phyloP scores from a whole-genome alignment of 2,113 vertebrate genomes.

The Promerops cafer region DNA sequence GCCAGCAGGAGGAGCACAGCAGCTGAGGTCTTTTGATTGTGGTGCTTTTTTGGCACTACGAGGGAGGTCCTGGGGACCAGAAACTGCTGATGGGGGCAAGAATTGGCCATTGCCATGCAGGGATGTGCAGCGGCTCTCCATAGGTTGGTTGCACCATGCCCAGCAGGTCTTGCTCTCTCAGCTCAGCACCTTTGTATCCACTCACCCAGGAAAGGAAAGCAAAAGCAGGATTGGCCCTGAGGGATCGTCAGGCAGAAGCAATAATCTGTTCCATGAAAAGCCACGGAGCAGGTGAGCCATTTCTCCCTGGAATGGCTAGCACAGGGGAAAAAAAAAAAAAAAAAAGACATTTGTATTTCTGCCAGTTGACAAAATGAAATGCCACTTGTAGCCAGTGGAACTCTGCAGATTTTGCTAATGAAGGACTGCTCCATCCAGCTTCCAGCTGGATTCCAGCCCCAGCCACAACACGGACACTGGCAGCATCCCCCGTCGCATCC shows the following conservation, averaged over 20 bases:
- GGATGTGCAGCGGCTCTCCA: accelerated
- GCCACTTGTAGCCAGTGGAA: slow-evolving; percentile 20
- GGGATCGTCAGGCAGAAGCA: neutral
- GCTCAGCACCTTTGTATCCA: neutral
- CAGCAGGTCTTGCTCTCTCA: accelerated
- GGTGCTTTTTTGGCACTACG: neutral
- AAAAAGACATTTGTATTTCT: neutral
- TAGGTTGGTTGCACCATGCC: neutral
- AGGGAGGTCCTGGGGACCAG: neutral
- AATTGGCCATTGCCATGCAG: accelerated
- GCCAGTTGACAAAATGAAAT: slow-evolving; percentile 1
- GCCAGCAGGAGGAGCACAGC: neutral
- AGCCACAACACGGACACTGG: neutral
- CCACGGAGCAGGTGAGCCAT: neutral
- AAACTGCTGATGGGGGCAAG: neutral
- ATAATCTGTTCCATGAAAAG: neutral
- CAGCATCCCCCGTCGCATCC: neutral
- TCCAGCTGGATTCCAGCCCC: slow-evolving; percentile 50
- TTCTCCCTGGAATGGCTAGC: neutral
- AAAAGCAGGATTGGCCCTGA: neutral
- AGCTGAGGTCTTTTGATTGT: neutral
- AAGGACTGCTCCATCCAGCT: neutral
- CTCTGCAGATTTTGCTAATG: slow-evolving; percentile 57
- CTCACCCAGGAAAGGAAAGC: neutral
- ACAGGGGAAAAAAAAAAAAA: neutral